phyloP scores from a whole-genome alignment of 2,797 vertebrate species.

The Sarcoramphus papa region DNA sequence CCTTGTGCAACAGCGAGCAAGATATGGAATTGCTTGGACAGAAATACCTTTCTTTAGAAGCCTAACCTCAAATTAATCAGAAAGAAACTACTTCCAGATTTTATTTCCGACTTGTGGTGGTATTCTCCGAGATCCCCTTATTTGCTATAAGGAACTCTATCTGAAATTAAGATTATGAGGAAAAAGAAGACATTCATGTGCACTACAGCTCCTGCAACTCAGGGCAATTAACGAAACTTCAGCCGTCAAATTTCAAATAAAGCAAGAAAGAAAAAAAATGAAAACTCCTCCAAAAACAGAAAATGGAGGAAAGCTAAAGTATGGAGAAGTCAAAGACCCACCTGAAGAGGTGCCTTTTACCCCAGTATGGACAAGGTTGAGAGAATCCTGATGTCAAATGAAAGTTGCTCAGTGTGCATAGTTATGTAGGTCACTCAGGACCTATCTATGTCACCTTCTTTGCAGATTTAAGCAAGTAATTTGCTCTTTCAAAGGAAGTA shows the following conservation, averaged over 20 bases:
- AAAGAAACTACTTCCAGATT: background rate
- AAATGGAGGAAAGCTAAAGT: background rate
- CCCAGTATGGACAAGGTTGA: background rate
- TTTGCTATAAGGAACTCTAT: background rate
- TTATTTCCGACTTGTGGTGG: background rate
- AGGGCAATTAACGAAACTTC: background rate
- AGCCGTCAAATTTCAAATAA: background rate
- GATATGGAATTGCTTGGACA: background rate
- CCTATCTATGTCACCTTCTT: background rate
- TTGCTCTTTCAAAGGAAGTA: constrained; percentile 4
- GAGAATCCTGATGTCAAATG: background rate
- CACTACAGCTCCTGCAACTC: background rate
- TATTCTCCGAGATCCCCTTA: background rate
- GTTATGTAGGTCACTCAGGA: background rate
- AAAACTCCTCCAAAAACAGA: background rate
- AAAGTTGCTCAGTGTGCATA: background rate
- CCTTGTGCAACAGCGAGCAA: background rate
- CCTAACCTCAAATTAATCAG: background rate
- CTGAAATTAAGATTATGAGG: background rate
- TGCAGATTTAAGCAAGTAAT: constrained; percentile 10
- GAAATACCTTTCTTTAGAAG: background rate
- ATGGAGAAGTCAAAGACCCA: background rate
- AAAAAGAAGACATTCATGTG: background rate
- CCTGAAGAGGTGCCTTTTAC: background rate
- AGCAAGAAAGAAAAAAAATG: background rate